Evolutionary conservation across 2,888 invertebrate species (phyloP).

Genomic region (Serripes groenlandicus): DNA sequence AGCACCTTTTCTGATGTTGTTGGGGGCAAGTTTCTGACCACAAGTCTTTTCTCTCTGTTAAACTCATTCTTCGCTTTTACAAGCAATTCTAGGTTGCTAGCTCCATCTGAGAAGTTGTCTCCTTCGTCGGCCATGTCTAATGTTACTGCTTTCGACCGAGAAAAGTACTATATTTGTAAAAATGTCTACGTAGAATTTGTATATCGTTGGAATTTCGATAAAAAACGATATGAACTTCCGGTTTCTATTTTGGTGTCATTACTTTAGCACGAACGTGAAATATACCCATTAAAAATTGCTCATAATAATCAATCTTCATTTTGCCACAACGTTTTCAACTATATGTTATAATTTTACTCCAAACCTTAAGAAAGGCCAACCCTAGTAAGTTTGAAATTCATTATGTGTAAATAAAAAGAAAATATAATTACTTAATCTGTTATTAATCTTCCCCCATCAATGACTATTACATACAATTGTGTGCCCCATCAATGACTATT

Average conservation of each 20-base stretch:
- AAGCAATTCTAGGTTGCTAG: conserved; percentile 54
- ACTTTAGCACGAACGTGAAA: background rate
- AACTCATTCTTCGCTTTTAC: conserved; percentile 71
- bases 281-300: background rate
- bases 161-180: background rate
- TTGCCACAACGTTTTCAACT: too few species aligned
- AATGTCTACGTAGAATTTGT: background rate
- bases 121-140: background rate
- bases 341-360: too few species aligned
- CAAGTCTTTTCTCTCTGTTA: conserved; percentile 72
- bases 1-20: conserved; percentile 72
- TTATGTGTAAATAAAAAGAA: too few species aligned
- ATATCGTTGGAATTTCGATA: background rate
- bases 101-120: conserved; percentile 54
- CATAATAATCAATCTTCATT: too few species aligned
- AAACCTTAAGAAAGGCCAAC: too few species aligned
- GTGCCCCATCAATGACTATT: too few species aligned
- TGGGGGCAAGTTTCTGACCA: conserved; percentile 75
- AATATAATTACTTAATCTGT: too few species aligned
- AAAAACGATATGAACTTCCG: background rate
- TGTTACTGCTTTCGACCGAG: background rate
- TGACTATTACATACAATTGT: too few species aligned
- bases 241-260: background rate
- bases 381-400: too few species aligned
- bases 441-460: too few species aligned